Percentiles rank a stretch among this genome's conserved stretches.
phyloP scores from a whole-genome alignment of 1,140 invertebrate genomes.

The Steinernema khuongi region DNA sequence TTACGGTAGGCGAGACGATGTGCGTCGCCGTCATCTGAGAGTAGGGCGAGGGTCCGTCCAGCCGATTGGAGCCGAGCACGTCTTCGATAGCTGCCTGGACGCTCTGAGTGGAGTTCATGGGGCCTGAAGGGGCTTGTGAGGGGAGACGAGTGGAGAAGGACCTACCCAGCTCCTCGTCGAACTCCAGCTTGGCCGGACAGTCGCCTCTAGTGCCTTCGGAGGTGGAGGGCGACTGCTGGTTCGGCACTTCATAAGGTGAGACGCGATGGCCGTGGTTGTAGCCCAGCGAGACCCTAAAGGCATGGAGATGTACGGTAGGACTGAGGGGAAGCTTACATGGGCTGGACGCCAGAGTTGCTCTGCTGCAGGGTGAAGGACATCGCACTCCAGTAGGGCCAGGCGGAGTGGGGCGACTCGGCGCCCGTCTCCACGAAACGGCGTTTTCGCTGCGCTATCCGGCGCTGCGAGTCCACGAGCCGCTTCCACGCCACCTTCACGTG shows the following conservation, averaged over 20 bases:
- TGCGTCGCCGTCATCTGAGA: not conserved
- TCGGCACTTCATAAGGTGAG: not conserved
- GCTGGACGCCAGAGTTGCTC: not conserved
- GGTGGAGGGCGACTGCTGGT: not conserved
- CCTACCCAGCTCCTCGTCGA: not conserved
- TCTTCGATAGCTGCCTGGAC: constrained; percentile 4
- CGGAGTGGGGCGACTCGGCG: not conserved
- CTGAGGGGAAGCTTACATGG: not conserved
- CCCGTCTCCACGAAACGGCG: not conserved
- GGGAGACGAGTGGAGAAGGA: not conserved
- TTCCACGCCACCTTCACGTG: not conserved
- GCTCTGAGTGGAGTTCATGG: not conserved
- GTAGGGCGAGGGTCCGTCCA: not conserved
- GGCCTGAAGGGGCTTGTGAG: too few species aligned
- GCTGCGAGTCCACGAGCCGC: not conserved
- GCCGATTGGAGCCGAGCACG: not conserved
- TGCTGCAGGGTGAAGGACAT: not conserved
- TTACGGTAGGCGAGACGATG: not conserved
- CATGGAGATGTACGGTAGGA: not conserved
- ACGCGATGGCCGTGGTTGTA: not conserved
- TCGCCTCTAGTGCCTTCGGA: not conserved
- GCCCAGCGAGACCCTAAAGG: not conserved
- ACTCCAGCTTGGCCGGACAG: not conserved
- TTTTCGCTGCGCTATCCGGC: not conserved
- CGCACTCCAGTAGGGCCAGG: constrained; percentile 3